phyloP scores from a whole-genome alignment of 2,888 invertebrate species.

The Drosophila mulleri region DNA sequence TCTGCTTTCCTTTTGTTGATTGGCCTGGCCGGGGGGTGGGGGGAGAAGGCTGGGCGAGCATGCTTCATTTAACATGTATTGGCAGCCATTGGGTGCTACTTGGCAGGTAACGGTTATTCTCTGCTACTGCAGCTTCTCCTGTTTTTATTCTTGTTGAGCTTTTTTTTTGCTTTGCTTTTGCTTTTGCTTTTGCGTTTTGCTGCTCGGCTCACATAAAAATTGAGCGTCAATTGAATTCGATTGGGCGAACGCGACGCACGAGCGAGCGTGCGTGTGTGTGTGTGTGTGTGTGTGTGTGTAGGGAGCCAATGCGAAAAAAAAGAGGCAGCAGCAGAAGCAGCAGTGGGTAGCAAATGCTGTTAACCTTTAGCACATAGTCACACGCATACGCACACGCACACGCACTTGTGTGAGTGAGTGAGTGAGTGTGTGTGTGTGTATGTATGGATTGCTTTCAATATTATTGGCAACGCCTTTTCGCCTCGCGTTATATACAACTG shows the following conservation, averaged over 20 bases:
- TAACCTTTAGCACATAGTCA: slow-evolving; percentile 70
- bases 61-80: slow-evolving; percentile 61
- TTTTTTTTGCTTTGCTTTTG: slow-evolving; percentile 25
- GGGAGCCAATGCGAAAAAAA: slow-evolving; percentile 63
- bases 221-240: slow-evolving; percentile 85
- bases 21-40: slow-evolving; percentile 22
- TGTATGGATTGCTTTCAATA: slow-evolving; percentile 81
- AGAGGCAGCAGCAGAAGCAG: slow-evolving; percentile 20
- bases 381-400: slow-evolving; percentile 9
- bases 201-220: slow-evolving; percentile 73
- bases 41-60: slow-evolving; percentile 21
- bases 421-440: slow-evolving; percentile 10
- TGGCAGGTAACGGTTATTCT: slow-evolving; percentile 39
- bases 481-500: slow-evolving; percentile 33
- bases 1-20: slow-evolving; percentile 26
- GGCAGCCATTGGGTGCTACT: slow-evolving; percentile 58
- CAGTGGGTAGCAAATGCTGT: slow-evolving; percentile 63
- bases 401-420: slow-evolving; percentile 7
- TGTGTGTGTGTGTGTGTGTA: slow-evolving; percentile 51
- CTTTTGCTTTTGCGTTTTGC: slow-evolving; percentile 40
- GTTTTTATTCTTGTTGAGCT: slow-evolving; percentile 28
- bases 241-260: slow-evolving; percentile 79
- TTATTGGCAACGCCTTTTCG: slow-evolving; percentile 80
- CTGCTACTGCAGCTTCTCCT: slow-evolving; percentile 24
- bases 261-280: slow-evolving; percentile 33